Percentiles rank a stretch among this genome's conserved stretches.
Evolutionary conservation across 2,797 vertebrate genomes (phyloP).

Genomic region (Mallotus villosus): DNA sequence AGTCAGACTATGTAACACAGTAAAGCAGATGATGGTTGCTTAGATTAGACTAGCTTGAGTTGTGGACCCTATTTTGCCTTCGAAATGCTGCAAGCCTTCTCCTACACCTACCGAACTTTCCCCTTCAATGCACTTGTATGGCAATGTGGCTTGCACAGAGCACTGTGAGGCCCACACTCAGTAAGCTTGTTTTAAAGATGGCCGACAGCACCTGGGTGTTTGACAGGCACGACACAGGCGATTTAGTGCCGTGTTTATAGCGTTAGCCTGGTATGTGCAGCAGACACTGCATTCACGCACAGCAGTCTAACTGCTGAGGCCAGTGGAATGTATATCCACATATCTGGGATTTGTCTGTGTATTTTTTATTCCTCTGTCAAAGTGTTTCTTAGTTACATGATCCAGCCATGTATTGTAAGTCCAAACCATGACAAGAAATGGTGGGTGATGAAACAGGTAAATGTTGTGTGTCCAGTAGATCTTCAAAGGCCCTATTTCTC

Average conservation of each 20-base stretch:
- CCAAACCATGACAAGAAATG: too few relatives aligned
- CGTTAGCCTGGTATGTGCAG: constrained; percentile 39
- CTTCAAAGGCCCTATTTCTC: not conserved
- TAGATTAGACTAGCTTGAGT: not conserved
- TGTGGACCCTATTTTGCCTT: not conserved
- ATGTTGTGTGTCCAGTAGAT: not conserved
- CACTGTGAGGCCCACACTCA: not conserved
- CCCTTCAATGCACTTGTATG: constrained; percentile 7
- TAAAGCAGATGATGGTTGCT: not conserved
- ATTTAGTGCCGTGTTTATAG: constrained; percentile 39
- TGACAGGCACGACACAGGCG: constrained; percentile 52
- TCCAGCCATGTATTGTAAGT: not conserved
- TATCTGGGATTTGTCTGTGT: not conserved
- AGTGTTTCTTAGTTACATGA: not conserved
- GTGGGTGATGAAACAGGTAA: not conserved
- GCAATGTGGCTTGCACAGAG: constrained; percentile 21
- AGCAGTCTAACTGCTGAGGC: not conserved
- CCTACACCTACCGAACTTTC: not conserved
- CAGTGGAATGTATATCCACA: not conserved
- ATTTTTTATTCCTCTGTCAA: not conserved
- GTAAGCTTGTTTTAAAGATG: constrained; percentile 31
- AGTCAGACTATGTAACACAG: not conserved
- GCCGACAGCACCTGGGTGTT: constrained; percentile 36
- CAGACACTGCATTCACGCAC: constrained; percentile 18
- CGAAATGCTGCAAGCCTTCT: not conserved